Evolutionary conservation across 2,797 vertebrate species (phyloP).

Genomic region (Coreius guichenoti): DNA sequence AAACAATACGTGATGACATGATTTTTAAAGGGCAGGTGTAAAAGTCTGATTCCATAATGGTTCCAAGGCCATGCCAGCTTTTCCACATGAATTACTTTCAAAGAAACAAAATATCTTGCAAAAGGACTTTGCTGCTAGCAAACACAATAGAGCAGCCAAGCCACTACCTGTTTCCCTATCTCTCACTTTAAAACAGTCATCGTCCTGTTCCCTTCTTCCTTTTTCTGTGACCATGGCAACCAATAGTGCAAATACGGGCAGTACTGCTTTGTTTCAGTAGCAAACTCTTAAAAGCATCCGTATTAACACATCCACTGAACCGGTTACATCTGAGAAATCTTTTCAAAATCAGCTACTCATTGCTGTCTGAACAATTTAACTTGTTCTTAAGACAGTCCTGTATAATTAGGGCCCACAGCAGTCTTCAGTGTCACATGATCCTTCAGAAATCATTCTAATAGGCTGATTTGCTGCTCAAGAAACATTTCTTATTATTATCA

Average conservation of each 20-base stretch:
- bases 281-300: neutral
- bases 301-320: neutral
- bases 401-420: neutral
- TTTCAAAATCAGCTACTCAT: neutral
- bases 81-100: constrained; percentile 14
- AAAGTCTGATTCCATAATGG: constrained; percentile 37
- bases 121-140: neutral
- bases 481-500: neutral
- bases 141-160: constrained; percentile 5
- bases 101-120: neutral
- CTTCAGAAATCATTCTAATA: neutral
- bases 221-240: constrained; percentile 17
- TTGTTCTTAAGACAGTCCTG: neutral
- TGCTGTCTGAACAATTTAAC: neutral
- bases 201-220: neutral
- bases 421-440: neutral
- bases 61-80: constrained; percentile 7
- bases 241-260: neutral
- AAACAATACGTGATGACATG: constrained; percentile 38
- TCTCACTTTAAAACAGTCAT: neutral
- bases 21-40: constrained; percentile 56
- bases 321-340: neutral
- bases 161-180: neutral
- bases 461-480: neutral
- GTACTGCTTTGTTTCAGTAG: neutral